Base-by-base conservation (phyloP, 2,113 vertebrate genomes). In the Corydoras maculifer region DNA sequence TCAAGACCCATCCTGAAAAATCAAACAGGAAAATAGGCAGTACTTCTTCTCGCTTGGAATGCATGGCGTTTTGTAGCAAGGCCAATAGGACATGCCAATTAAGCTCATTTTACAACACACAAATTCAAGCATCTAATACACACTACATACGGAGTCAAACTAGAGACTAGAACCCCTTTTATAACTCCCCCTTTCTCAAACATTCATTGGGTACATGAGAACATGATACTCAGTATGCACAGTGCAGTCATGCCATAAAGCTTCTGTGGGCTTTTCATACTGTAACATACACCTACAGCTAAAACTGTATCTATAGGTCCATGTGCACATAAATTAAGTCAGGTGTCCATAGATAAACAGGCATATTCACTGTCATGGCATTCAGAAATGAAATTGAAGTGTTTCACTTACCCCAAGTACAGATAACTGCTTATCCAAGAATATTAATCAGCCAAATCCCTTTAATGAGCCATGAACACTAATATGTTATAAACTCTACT, bases 11-110 rank as follows among this genome's bases (percentile, higher is more conserved):
- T 43, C 35, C 2, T 1, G 1, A 43, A 43, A 43, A 43, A 43
- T 43, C 9, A 29, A 54, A 10, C 12, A 29, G 48, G 57, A 53
- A 73, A 78, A 75, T 80, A 32, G 3, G 55, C 78, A 74, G 66
- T 76, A 68, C 59, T 76, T 35, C 29, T 55, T 68, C 71, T 77
- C 58, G 69, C 58, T 50, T 78, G 80, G 76, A 68, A 74, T 72
- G 70, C 62, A 63, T 80, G 72, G 32, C 57, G 69, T 70, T 63
- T 67, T 65, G 43, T 67, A 66, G 75, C 58, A 61, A 50, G 77
- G 69, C 80, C 80, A 81, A 70, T 70, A 75, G 64, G 72, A 55
- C 76, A 70, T 77, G 14, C 30, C 67, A 65, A 63, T 79, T 69
- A 67, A 50, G 50, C 69, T 43, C 65, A 63, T 68, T 54, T 32